Base-by-base conservation (phyloP, 2,888 invertebrate species). In the Cheilosia soror region DNA sequence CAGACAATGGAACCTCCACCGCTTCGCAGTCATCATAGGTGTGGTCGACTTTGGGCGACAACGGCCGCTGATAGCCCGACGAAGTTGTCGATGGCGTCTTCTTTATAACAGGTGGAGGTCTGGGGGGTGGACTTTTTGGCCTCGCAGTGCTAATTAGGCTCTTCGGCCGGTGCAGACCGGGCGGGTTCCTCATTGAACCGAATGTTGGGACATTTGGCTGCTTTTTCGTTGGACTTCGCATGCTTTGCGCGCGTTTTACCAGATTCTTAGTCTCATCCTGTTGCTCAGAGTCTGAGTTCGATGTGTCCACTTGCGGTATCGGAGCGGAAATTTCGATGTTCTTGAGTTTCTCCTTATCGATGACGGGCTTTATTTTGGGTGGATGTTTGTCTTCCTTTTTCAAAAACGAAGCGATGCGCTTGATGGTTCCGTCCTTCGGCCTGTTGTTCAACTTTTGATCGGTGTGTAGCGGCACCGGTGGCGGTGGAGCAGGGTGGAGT, bases 311-410 rank as follows among this genome's bases (percentile, higher is more conserved):
- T 13, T 93, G 93, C 1, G 7, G 93, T 88, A 98, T 97, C 0
- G 97, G 97, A 89, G 95, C 94, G 0, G 97, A 97, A 89, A 98
- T 97, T 90, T 97, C 96, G 65, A 97, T 92, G 73, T 94, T 95
- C 63, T 96, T 94, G 66, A 97, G 90, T 0, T 95, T 93, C 13
- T 95, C 95, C 89, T 96, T 95, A 89, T 97, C 96, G 0, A 95
- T 93, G 0, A 93, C 93, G 88, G 96, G 96, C 69, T 94, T 93
- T 7, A 94, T 93, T 91, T 95, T 96, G 0, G 94, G 89, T 83
- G 94, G 94, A 71, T 94, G 93, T 0, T 95, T 95, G 88, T 93
- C 92, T 31, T 94, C 94, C 40, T 95, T 94, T 90, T 95, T 96
- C 25, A 96, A 92, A 89, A 97, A 96, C 0, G 96, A 96, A 0